These are phyloP conservation scores for Aromia moschata DNA, from an alignment of 2,888 invertebrate species.

Conservation along the genomic window DNA sequence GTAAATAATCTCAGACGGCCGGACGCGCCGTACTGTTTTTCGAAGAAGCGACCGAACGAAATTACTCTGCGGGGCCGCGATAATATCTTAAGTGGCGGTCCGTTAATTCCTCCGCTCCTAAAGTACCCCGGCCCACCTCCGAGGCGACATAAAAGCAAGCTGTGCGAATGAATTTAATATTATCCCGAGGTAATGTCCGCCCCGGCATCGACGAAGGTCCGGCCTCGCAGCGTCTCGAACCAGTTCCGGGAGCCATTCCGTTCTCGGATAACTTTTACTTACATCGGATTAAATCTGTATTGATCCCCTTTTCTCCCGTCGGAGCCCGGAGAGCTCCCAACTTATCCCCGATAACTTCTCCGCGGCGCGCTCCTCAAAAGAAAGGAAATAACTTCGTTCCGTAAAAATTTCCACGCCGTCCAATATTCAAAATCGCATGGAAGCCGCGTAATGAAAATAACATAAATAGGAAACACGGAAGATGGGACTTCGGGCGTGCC, in stretches of 20 bases:
- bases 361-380: slow-evolving; percentile 14
- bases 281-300: slow-evolving; percentile 47
- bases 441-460: not conserved
- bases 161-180: slow-evolving; percentile 41
- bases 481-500: not conserved
- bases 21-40: slow-evolving; percentile 8
- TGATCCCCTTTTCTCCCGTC: slow-evolving; percentile 42
- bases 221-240: slow-evolving; percentile 32
- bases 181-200: slow-evolving; percentile 40
- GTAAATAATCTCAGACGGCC: too few relatives aligned
- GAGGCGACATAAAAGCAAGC: slow-evolving; percentile 36
- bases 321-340: slow-evolving; percentile 36
- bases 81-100: slow-evolving; percentile 27
- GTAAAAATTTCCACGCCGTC: slow-evolving; percentile 17
- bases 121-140: slow-evolving; percentile 5
- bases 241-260: slow-evolving; percentile 38
- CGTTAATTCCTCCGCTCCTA: slow-evolving; percentile 27
- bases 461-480: not conserved
- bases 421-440: slow-evolving; percentile 14
- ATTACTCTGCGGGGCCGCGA: slow-evolving; percentile 22
- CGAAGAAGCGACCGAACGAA: slow-evolving; percentile 21
- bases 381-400: slow-evolving; percentile 25
- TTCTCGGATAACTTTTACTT: slow-evolving; percentile 45
- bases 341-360: slow-evolving; percentile 38
- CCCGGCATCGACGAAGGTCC: slow-evolving; percentile 30